Evolutionary conservation across 2,888 invertebrate species (phyloP).

Genomic region (Alentia gelatinosa): DNA sequence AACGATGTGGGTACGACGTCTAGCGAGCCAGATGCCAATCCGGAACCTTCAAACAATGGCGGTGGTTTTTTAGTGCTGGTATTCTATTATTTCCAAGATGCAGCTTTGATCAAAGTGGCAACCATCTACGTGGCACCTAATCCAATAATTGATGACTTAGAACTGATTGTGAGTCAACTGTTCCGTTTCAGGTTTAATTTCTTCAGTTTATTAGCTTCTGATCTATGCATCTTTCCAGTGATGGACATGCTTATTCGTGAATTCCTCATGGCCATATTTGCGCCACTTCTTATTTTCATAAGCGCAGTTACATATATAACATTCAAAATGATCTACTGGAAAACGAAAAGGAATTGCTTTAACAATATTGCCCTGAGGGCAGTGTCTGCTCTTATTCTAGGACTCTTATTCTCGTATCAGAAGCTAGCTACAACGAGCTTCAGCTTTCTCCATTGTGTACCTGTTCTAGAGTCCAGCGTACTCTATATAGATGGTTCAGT

Average conservation of each 20-base stretch:
- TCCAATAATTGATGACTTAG: background rate
- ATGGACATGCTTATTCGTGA: background rate
- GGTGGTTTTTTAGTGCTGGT: slow-evolving; percentile 1
- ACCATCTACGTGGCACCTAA: background rate
- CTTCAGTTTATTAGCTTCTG: background rate
- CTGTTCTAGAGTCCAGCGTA: background rate
- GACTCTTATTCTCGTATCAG: slow-evolving; percentile 37
- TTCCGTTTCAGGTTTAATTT: slow-evolving; percentile 41
- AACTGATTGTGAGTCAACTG: background rate
- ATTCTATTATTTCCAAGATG: slow-evolving; percentile 50
- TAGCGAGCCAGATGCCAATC: background rate
- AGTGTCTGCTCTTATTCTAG: background rate
- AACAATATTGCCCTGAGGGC: background rate
- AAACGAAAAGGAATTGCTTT: background rate
- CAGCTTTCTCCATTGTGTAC: slow-evolving; percentile 30
- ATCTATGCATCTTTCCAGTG: slow-evolving; percentile 6
- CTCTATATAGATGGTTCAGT: slow-evolving; percentile 25
- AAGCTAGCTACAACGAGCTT: slow-evolving; percentile 3
- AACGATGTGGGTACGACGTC: background rate
- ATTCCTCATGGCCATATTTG: background rate
- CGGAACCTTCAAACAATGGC: background rate
- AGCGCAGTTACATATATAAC: background rate
- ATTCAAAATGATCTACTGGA: background rate
- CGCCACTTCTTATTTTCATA: background rate
- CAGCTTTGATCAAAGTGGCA: background rate